Percentiles rank a stretch among this genome's conserved stretches.
Conservation (phyloP, 2,113 vertebrate genomes). For the Ranitomeya variabilis region DNA sequence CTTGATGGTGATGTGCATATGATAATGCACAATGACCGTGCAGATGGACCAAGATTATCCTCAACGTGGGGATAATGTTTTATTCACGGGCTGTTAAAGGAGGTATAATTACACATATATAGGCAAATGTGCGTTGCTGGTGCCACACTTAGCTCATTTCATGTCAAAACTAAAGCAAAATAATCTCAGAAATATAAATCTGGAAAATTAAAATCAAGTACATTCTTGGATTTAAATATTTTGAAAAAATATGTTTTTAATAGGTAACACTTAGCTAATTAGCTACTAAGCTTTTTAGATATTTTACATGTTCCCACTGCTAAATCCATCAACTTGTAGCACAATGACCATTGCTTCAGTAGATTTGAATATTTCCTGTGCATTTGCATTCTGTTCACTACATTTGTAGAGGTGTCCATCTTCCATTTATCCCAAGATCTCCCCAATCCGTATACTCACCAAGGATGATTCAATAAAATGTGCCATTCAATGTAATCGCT, state of each 20-base stretch:
- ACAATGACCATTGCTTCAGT: neutral
- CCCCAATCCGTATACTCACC: neutral
- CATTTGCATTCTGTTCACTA: neutral
- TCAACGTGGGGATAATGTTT: conserved; percentile 5
- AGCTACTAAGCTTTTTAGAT: neutral
- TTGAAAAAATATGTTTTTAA: neutral
- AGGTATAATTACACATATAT: neutral
- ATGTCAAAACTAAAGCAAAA: neutral
- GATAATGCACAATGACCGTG: neutral
- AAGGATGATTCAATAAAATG: neutral
- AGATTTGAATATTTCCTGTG: neutral
- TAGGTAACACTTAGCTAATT: neutral
- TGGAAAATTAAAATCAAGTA: neutral
- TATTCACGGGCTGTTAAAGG: neutral
- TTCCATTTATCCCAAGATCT: neutral
- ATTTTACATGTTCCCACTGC: neutral
- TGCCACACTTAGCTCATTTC: neutral
- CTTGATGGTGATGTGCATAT: neutral
- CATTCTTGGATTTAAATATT: neutral
- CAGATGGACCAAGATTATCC: neutral
- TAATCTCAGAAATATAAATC: neutral
- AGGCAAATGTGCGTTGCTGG: neutral
- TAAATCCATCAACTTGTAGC: neutral
- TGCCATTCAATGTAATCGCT: too few species aligned
- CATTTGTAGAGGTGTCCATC: neutral